Evolutionary conservation across 1,140 invertebrate species (phyloP).

Genomic region (Diorhabda sublineata): DNA sequence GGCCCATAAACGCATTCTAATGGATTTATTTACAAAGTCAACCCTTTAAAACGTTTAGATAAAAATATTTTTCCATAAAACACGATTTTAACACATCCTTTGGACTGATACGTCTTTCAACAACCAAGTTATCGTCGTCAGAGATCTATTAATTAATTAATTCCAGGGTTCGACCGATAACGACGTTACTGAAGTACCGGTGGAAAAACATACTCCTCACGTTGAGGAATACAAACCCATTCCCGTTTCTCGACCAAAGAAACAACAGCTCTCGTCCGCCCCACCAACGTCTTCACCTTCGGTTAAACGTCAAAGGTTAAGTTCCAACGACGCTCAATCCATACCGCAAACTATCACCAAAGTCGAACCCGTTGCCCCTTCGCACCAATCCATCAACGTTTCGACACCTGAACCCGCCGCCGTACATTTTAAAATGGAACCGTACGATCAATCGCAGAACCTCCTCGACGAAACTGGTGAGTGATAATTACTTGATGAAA

Average conservation of each 20-base stretch:
- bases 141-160: neutral
- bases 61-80: too few relatives aligned
- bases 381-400: constrained; percentile 6
- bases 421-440: constrained; percentile 43
- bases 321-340: constrained; percentile 28
- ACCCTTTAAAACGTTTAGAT: too few relatives aligned
- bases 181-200: constrained; percentile 24
- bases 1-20: too few relatives aligned
- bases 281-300: constrained; percentile 21
- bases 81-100: too few relatives aligned
- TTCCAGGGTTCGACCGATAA: constrained; percentile 33
- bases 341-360: constrained; percentile 27
- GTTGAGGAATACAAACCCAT: constrained; percentile 26
- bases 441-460: constrained; percentile 35
- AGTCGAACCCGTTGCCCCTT: constrained; percentile 29
- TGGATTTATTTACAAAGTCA: too few relatives aligned
- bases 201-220: constrained; percentile 23
- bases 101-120: too few relatives aligned
- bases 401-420: constrained; percentile 15
- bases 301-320: constrained; percentile 31
- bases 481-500: too few relatives aligned
- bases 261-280: constrained; percentile 23
- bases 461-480: constrained; percentile 10
- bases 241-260: constrained; percentile 29
- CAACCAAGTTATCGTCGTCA: neutral